phyloP scores from a whole-genome alignment of 2,113 vertebrate species.

The Chionomys nivalis region DNA sequence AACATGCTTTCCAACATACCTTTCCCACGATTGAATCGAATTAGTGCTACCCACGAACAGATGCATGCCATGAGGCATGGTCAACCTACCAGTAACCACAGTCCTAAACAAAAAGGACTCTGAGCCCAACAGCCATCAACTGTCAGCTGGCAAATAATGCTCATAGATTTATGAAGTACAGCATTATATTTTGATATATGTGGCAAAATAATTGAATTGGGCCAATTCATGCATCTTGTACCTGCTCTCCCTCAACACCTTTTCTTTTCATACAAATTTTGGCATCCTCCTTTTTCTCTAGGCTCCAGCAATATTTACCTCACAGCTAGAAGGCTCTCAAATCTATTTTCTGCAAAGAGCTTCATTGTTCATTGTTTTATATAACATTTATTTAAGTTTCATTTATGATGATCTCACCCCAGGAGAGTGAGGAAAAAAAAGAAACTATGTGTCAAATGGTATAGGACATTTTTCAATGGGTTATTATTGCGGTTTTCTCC shows the following conservation, averaged over 20 bases:
- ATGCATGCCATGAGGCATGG: neutral
- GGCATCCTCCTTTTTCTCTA: constrained; percentile 57
- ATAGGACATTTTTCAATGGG: constrained; percentile 40
- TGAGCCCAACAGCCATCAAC: neutral
- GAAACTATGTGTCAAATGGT: neutral
- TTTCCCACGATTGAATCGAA: neutral
- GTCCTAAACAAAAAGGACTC: neutral
- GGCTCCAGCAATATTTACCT: neutral
- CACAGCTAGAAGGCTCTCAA: neutral
- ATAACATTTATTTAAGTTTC: constrained; percentile 65
- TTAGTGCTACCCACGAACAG: no score
- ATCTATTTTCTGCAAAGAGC: constrained; percentile 50
- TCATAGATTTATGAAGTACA: neutral
- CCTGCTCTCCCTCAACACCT: neutral
- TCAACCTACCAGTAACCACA: neutral
- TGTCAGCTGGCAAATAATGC: neutral
- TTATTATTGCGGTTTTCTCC: neutral
- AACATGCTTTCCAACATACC: neutral
- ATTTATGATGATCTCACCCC: constrained; percentile 72
- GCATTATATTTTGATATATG: neutral
- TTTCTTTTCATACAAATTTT: neutral
- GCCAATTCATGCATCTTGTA: neutral
- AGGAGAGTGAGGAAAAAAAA: constrained; percentile 40
- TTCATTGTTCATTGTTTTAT: constrained; percentile 50
- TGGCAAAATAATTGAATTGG: neutral